Evolutionary conservation across 1,140 invertebrate genomes (phyloP).

Genomic region (Matsumurasca onukii): DNA sequence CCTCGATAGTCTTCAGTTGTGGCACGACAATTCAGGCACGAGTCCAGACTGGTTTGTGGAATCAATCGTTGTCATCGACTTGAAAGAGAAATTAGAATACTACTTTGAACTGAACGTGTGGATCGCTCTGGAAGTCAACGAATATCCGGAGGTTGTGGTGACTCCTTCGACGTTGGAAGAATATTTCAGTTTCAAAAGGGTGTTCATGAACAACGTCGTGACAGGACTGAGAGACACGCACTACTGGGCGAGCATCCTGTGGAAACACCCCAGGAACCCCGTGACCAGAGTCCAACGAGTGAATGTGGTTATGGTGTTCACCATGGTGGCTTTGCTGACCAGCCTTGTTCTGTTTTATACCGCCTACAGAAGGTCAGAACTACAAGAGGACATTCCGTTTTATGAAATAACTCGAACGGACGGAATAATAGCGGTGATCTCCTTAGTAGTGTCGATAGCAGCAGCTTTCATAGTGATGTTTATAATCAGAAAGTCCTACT

Average conservation of each 20-base stretch:
- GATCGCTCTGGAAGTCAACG: background rate
- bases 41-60: background rate
- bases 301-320: background rate
- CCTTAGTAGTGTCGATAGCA: too few species aligned
- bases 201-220: background rate
- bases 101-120: background rate
- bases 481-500: too few species aligned
- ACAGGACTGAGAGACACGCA: background rate
- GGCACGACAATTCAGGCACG: background rate
- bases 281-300: background rate
- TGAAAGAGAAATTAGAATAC: background rate
- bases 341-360: too few species aligned
- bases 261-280: conserved; percentile 9
- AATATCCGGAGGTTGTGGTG: background rate
- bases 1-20: background rate
- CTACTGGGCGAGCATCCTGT: background rate
- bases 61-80: background rate
- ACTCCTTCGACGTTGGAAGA: background rate
- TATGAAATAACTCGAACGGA: too few species aligned
- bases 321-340: too few species aligned
- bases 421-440: too few species aligned
- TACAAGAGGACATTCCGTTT: too few species aligned
- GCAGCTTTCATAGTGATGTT: too few species aligned
- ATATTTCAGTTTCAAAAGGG: background rate
- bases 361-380: too few species aligned